Evolutionary conservation across 92 coral and sea anemone species (phyloP).

Genomic region (Heliopora coerulea): DNA sequence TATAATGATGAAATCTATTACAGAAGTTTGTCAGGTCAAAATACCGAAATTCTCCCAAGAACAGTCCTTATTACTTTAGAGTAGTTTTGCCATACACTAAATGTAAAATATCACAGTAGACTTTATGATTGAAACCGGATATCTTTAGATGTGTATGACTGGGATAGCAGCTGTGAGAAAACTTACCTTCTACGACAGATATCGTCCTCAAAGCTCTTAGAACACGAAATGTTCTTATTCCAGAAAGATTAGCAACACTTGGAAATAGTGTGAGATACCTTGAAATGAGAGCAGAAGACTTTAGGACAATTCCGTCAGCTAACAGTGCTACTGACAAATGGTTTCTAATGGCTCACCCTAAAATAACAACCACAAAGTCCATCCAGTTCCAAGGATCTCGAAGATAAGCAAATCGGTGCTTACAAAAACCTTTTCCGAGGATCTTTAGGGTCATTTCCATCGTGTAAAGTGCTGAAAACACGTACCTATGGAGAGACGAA

Average conservation of each 20-base stretch:
- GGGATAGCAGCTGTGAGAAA: too few species aligned
- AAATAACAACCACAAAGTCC: slow-evolving; percentile 87
- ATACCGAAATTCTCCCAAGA: too few species aligned
- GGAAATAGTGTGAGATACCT: slow-evolving; percentile 92
- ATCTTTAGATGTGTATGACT: too few species aligned
- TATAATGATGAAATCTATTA: too few species aligned
- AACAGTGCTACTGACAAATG: not conserved
- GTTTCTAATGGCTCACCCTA: slow-evolving; percentile 67
- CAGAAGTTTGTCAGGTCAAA: too few species aligned
- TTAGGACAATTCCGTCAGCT: not conserved
- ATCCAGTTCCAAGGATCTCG: slow-evolving; percentile 99
- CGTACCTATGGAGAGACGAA: slow-evolving; percentile 59
- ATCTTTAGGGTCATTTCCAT: slow-evolving; percentile 91
- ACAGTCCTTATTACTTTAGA: too few species aligned
- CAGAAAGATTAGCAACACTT: slow-evolving; percentile 86
- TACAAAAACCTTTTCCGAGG: slow-evolving; percentile 80
- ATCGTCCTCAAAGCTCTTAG: slow-evolving; percentile 93
- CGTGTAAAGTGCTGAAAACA: slow-evolving; percentile 93
- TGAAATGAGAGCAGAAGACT: slow-evolving; percentile 3
- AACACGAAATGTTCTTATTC: slow-evolving; percentile 91
- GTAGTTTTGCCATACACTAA: too few species aligned
- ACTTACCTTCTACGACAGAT: slow-evolving; percentile 91
- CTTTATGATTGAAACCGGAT: too few species aligned
- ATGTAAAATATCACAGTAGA: too few species aligned
- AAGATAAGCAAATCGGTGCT: slow-evolving; percentile 87